Conservation (phyloP, 2,888 invertebrate genomes). For the Salpingus planirostris region DNA sequence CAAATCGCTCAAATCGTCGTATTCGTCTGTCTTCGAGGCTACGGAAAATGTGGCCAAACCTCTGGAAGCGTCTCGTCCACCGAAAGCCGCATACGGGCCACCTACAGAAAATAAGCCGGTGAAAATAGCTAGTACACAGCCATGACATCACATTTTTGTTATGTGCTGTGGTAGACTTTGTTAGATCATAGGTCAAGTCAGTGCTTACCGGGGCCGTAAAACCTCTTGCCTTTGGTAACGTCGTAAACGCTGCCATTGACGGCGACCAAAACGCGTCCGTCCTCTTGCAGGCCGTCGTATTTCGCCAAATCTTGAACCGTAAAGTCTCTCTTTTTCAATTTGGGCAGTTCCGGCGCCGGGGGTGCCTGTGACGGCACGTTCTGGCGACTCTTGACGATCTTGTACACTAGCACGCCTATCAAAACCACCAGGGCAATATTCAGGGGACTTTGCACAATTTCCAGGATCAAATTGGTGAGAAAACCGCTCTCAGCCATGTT, state of each 20-base stretch:
- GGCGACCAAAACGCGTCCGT: slow-evolving; percentile 83
- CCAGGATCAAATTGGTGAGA: slow-evolving; percentile 44
- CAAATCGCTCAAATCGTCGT: slow-evolving; percentile 93
- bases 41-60: slow-evolving; percentile 91
- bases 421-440: slow-evolving; percentile 60
- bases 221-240: slow-evolving; percentile 79
- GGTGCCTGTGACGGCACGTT: slow-evolving; percentile 37
- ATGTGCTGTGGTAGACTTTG: too few species aligned
- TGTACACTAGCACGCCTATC: slow-evolving; percentile 64
- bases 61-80: slow-evolving; percentile 90
- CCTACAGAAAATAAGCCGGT: slow-evolving; percentile 46
- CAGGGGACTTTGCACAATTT: slow-evolving; percentile 61
- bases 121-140: slow-evolving; percentile 5
- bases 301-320: slow-evolving; percentile 76
- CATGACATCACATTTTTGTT: slow-evolving; percentile 7
- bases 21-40: slow-evolving; percentile 61
- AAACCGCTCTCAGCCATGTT: slow-evolving; percentile 39
- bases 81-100: slow-evolving; percentile 90
- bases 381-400: slow-evolving; percentile 55
- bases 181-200: too few species aligned
- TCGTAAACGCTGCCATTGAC: slow-evolving; percentile 95
- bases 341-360: slow-evolving; percentile 59
- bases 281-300: slow-evolving; percentile 78
- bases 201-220: slow-evolving; percentile 92
- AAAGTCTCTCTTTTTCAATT: slow-evolving; percentile 82